Percentiles rank a stretch among this genome's conserved stretches.
Evolutionary conservation across 1,140 invertebrate genomes (phyloP).

Genomic region (Trichomalopsis sarcophagae): DNA sequence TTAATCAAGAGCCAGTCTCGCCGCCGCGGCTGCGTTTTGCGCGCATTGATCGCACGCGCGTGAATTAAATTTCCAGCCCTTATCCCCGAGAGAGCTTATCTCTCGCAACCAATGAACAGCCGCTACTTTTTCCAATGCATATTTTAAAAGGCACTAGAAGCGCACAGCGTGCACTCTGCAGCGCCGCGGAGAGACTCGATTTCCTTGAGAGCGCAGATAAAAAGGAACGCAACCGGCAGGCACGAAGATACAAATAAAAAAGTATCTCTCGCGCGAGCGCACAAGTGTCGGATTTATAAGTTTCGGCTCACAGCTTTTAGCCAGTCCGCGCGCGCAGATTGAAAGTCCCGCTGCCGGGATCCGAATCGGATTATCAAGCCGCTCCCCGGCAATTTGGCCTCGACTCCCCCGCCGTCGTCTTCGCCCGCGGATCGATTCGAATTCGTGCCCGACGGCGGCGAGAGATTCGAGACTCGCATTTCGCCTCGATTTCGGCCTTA

Average conservation of each 20-base stretch:
- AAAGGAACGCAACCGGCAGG: not conserved
- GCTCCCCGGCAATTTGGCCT: not conserved
- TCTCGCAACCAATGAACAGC: not conserved
- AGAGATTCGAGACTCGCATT: constrained; percentile 8
- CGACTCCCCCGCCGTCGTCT: not conserved
- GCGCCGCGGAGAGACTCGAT: not conserved
- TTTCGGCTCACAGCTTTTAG: not conserved
- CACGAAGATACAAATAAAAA: not conserved
- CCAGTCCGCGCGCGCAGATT: not conserved
- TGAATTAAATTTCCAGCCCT: not conserved
- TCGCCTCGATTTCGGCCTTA: constrained; percentile 34
- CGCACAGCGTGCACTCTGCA: not conserved
- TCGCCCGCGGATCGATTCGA: not conserved
- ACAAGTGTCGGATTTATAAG: not conserved
- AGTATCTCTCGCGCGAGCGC: not conserved
- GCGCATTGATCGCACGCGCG: not conserved
- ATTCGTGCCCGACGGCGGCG: not conserved
- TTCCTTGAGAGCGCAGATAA: not conserved
- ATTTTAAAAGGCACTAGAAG: constrained; percentile 19
- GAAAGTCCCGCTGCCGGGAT: constrained; percentile 6
- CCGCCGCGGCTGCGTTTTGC: too few relatives aligned
- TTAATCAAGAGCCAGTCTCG: not conserved
- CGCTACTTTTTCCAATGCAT: constrained; percentile 43
- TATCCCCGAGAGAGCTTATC: not conserved
- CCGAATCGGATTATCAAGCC: constrained; percentile 30